Conservation (phyloP, 2,113 vertebrate species). For the Quiscalus mexicanus region DNA sequence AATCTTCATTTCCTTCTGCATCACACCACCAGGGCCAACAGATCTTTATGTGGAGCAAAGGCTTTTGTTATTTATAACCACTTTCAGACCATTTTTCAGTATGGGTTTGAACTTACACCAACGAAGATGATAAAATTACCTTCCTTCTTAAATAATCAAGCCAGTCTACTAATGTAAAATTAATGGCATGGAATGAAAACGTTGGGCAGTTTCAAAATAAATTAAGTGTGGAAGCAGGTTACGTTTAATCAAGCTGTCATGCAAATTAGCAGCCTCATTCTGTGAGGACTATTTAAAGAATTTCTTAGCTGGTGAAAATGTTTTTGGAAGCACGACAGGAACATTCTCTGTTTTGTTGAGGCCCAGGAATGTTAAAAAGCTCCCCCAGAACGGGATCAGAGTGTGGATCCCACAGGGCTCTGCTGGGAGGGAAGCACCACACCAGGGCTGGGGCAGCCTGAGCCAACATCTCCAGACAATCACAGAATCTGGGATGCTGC, state of each 20-base stretch:
- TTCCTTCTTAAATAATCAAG: constrained; percentile 7
- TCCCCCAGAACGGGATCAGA: neutral
- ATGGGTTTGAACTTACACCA: neutral
- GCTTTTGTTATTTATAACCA: neutral
- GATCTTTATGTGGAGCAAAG: neutral
- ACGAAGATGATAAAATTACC: neutral
- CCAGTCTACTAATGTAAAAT: neutral
- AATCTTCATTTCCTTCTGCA: neutral
- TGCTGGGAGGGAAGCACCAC: neutral
- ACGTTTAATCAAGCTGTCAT: constrained; percentile 36
- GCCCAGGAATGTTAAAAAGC: neutral
- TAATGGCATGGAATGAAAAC: neutral
- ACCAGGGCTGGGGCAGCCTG: neutral
- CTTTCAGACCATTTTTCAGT: neutral
- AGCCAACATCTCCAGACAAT: neutral
- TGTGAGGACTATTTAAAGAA: neutral
- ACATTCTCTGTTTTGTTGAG: neutral
- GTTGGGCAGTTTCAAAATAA: constrained; percentile 38
- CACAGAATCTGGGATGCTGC: neutral
- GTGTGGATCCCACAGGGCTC: accelerated
- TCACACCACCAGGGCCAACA: neutral
- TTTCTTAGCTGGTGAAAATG: neutral
- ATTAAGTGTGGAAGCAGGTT: constrained; percentile 37
- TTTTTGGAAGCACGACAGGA: neutral
- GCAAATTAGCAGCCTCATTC: neutral